Conservation (phyloP, 2,113 vertebrate genomes). For the Bettongia penicillata region DNA sequence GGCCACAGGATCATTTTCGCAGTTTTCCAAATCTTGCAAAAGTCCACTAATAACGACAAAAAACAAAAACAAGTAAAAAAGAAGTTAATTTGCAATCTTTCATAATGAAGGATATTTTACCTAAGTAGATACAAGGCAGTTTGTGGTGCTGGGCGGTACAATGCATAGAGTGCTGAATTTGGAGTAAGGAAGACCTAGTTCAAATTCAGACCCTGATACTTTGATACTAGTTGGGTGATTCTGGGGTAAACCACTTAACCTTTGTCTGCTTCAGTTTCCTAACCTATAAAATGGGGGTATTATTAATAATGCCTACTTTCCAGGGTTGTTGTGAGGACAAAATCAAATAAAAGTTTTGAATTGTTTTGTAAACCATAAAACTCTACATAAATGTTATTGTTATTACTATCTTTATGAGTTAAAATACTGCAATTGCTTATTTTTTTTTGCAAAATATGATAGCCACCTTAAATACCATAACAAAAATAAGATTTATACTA, state of each 20-base stretch:
- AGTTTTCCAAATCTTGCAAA: constrained; percentile 92
- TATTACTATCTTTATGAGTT: not conserved
- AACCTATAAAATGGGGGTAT: not conserved
- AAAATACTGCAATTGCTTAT: not conserved
- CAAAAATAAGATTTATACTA: not conserved
- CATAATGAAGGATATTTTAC: constrained; percentile 4
- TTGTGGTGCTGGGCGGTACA: not conserved
- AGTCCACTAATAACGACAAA: constrained; percentile 86
- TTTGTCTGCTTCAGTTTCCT: not conserved
- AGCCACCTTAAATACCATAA: not conserved
- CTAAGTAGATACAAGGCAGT: not conserved
- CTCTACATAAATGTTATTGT: not conserved
- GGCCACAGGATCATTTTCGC: constrained; percentile 92
- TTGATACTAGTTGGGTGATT: not conserved
- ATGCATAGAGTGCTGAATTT: not conserved
- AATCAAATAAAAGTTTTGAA: not conserved
- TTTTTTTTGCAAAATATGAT: not conserved
- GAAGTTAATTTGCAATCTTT: constrained; percentile 38
- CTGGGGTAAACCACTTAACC: not conserved
- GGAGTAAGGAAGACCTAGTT: not conserved
- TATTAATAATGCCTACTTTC: not conserved
- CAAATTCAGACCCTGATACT: not conserved
- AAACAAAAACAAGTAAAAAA: constrained; percentile 22
- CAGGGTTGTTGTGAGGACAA: not conserved
- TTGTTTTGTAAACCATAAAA: not conserved